Evolutionary conservation across 2,113 vertebrate species (phyloP), one percentile per base, ranked within the genome.

Genomic region (Bubo blakistoni): DNA sequence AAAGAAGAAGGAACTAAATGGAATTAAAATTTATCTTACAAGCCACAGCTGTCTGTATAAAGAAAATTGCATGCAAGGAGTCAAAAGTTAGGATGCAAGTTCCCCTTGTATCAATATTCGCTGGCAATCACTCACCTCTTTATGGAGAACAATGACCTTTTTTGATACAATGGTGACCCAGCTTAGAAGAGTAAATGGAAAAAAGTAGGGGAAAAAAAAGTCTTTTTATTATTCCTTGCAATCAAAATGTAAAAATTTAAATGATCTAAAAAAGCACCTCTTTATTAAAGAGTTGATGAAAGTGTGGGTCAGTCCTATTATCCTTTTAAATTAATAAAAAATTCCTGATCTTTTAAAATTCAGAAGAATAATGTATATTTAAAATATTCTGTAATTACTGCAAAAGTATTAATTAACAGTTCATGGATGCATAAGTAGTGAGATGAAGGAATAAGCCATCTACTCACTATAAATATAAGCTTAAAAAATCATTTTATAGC

Each of bases 371-470:
- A 97, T 97, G 85, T 97, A 97, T 96, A 98, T 97, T 97, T 98
- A 98, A 98, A 98, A 95, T 97, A 98, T 98, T 97, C 97, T 96
- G 94, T 97, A 98, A 98, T 98, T 98, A 98, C 91, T 95, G 94
- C 88, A 97, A 96, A 98, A 97, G 97, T 98, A 98, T 98, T 98
- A 98, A 98, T 98, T 98, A 98, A 97, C 95, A 97, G 96, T 94
- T 97, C 95, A 89, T 95, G 93, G 95, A 96, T 92, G 82, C 93
- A 88, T 97, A 97, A 97, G 96, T 96, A 97, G 87, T 46, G 66
- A 96, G 93, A 97, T 97, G 95, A 94, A 97, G 90, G 92, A 97
- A 97, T 77, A 96, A 97, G 97, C 94, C 96, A 97, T 97, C 96
- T 94, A 96, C 70, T 82, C 86, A 92, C 97, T 97, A 98, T 98